phyloP scores from a whole-genome alignment of 1,140 invertebrate species.

The Sarcophaga bullata region DNA sequence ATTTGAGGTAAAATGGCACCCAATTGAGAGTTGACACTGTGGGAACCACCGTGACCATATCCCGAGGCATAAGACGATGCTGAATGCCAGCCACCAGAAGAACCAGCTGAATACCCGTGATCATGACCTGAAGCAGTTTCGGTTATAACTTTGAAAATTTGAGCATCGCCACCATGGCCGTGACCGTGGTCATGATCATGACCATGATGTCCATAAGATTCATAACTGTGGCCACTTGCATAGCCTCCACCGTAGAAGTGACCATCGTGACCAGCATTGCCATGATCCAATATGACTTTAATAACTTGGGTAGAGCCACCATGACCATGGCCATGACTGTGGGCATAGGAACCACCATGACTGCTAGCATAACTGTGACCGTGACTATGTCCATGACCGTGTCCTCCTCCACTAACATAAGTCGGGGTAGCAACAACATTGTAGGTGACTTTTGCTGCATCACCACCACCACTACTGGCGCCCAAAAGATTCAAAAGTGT shows the following conservation, averaged over 20 bases:
- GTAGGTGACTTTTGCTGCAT: neutral
- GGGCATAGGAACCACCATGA: slow-evolving; percentile 43
- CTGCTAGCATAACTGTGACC: slow-evolving; percentile 26
- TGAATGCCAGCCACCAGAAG: slow-evolving; percentile 47
- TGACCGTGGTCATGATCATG: slow-evolving; percentile 45
- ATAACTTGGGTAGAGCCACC: slow-evolving; percentile 59
- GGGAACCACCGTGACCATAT: slow-evolving; percentile 51
- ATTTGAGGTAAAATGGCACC: slow-evolving; percentile 59
- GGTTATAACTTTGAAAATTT: slow-evolving; percentile 58
- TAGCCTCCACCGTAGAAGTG: slow-evolving; percentile 25
- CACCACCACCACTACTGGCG: slow-evolving; percentile 23
- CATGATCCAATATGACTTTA: slow-evolving; percentile 42
- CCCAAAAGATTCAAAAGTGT: slow-evolving; percentile 57
- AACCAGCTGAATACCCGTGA: slow-evolving; percentile 43
- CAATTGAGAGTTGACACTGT: slow-evolving; percentile 47
- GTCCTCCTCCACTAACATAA: slow-evolving; percentile 43
- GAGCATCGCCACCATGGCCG: slow-evolving; percentile 42
- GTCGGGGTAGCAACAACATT: slow-evolving; percentile 40
- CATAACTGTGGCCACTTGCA: slow-evolving; percentile 46
- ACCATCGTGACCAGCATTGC: slow-evolving; percentile 1
- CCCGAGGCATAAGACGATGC: slow-evolving; percentile 48
- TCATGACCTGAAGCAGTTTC: slow-evolving; percentile 42
- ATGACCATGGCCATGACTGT: slow-evolving; percentile 44
- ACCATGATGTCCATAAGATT: slow-evolving; percentile 42
- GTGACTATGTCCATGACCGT: slow-evolving; percentile 37